Base-by-base conservation (phyloP, 2,113 vertebrate genomes). In the Misgurnus mizolepis region DNA sequence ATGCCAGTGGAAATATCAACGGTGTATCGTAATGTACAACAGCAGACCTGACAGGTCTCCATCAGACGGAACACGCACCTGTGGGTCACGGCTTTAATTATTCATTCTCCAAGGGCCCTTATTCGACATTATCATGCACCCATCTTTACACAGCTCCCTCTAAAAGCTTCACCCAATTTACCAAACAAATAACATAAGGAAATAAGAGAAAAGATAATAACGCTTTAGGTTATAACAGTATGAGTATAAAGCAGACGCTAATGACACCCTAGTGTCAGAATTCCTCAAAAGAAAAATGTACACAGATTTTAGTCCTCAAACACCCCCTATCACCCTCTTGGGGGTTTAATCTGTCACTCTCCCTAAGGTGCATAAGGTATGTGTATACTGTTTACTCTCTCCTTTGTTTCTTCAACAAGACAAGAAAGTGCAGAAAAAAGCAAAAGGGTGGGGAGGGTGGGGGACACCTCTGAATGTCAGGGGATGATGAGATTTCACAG, bases 1-100 rank as follows among this genome's bases (percentile, higher is more conserved):
- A 87, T 87, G 89, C 81, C 85, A 93, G 82, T 78, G 87, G 85
- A 92, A 90, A 89, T 90, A 92, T 89, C 84, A 90, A 80, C 85
- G 61, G 34, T 12, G 43, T 82, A 62, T 74, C 77, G 85, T 78
- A 88, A 89, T 90, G 85, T 86, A 88, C 66, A 72, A 85, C 81
- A 85, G 80, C 74, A 80, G 83, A 83, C 73, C 71, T 84, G 88
- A 83, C 89, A 89, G 85, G 73, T 72, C 78, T 87, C 72, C 67
- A 83, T 86, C 85, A 80, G 81, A 79, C 69, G 2, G 67, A 69
- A 85, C 77, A 81, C 41, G 58, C 81, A 80, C 71, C 64, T 43
- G 15, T 76, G 60, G 78, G 70, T 83, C 85, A 86, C 70, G 40
- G 10, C 76, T 82, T 89, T 84, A 90, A 90, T 90, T 90, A 90